A percentile compares a stretch with the other conserved stretches of the same genome.
Evolutionary conservation across 53 echinoderm and acorn worm species (phyloP).

Genomic region (Actinopyga echinites): DNA sequence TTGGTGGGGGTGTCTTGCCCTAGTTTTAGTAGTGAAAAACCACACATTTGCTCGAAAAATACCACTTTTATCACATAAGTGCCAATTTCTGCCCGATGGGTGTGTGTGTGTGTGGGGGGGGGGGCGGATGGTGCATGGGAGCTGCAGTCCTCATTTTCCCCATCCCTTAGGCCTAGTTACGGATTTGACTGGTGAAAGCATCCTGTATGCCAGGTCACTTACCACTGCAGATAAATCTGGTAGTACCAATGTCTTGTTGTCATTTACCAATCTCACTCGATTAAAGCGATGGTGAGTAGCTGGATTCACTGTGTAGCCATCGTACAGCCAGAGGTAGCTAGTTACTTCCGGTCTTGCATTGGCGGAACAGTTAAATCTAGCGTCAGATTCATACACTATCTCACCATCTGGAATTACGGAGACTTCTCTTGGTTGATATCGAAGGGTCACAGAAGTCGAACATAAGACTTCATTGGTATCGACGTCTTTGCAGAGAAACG

Average conservation of each 20-base stretch:
- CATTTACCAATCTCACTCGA: background rate
- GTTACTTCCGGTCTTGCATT: background rate
- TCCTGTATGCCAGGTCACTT: background rate
- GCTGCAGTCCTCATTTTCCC: too few relatives aligned
- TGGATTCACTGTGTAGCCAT: background rate
- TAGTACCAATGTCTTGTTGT: constrained; percentile 17
- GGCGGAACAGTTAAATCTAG: constrained; percentile 14
- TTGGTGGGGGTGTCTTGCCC: too few relatives aligned
- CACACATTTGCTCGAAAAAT: too few relatives aligned
- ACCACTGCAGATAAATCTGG: constrained; percentile 29
- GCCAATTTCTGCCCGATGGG: too few relatives aligned
- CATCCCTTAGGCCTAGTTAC: too few relatives aligned
- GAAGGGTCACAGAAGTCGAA: constrained; percentile 13
- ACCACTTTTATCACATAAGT: too few relatives aligned
- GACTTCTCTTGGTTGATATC: background rate
- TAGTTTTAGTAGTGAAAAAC: too few relatives aligned
- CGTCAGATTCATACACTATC: constrained; percentile 23
- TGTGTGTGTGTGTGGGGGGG: too few relatives aligned
- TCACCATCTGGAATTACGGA: background rate
- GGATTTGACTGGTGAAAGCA: too few relatives aligned
- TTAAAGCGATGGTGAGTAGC: constrained; percentile 17
- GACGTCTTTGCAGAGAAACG: background rate
- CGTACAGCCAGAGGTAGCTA: constrained; percentile 16
- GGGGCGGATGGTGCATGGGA: too few relatives aligned
- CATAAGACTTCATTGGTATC: background rate